These are phyloP conservation scores for Pholis gunnellus DNA, from an alignment of 2,113 vertebrate genomes.

Conservation along the genomic window DNA sequence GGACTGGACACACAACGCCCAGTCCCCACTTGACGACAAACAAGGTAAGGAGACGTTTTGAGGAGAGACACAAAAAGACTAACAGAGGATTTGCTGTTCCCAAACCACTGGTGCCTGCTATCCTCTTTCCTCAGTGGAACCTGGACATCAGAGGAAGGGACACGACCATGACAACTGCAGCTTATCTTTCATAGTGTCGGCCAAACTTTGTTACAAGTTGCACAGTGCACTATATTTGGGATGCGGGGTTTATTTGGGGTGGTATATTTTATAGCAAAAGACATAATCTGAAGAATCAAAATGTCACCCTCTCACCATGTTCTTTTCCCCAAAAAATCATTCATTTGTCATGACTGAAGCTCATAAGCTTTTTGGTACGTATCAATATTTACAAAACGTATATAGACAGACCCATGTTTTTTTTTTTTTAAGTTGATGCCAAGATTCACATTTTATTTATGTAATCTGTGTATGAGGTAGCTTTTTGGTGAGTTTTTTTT, in stretches of 20 bases:
- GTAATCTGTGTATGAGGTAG: constrained; percentile 33
- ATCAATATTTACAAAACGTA: constrained; percentile 64
- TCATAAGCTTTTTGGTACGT: constrained; percentile 87
- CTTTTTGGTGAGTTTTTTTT: constrained; percentile 36
- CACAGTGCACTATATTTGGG: constrained; percentile 84
- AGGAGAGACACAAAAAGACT: constrained; percentile 60
- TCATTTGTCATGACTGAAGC: constrained; percentile 79
- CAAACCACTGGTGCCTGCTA: constrained; percentile 97
- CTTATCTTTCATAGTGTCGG: constrained; percentile 86
- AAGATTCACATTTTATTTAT: constrained; percentile 66
- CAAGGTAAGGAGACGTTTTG: constrained; percentile 61
- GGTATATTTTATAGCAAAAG: constrained; percentile 85
- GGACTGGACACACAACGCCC: constrained; percentile 73
- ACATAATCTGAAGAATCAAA: constrained; percentile 65
- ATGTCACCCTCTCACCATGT: constrained; percentile 73
- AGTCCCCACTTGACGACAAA: constrained; percentile 73
- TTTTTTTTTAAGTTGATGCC: constrained; percentile 52
- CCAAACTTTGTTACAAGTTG: constrained; percentile 88
- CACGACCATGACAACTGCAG: constrained; percentile 71
- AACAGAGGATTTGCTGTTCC: constrained; percentile 84
- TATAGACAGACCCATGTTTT: constrained; percentile 46
- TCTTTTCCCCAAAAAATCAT: constrained; percentile 37
- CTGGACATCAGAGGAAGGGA: constrained; percentile 81
- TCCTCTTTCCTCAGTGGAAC: constrained; percentile 82
- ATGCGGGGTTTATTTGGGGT: constrained; percentile 82